Base-by-base conservation (phyloP, 2,888 invertebrate genomes). In the Aelia acuminata region DNA sequence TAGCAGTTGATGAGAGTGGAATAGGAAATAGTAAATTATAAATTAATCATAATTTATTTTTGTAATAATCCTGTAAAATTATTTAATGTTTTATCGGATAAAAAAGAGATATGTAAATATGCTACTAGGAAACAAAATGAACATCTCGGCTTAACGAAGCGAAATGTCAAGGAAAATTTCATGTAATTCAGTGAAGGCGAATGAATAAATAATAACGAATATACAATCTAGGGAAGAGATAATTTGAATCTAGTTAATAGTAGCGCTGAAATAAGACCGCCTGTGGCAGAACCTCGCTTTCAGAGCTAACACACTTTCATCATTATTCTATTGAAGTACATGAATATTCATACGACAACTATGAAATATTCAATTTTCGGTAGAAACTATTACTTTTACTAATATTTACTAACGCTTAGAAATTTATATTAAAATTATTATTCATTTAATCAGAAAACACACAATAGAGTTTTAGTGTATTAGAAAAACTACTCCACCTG, bases 181-280 rank as follows among this genome's bases (percentile, higher is more conserved):
- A 35, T 18, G 35, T 31, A 31, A 70, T 70, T 70, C 35, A 18
- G 31, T 70, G 35, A 26, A 4, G 13, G 10, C 3, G 57, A 57
- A 57, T 13, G 26, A 57, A 57, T 57, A 13, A 57, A 15, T 15
- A 22, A 10, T 50, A 10, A n/a, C 13, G n/a, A 13, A 31, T 63
- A 63, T 63, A 31, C 31, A 70, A 26, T 20, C 63, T 20, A 70
- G 31, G 63, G 18, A 3, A 7, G 7, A 10, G 63, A 70, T 70
- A 70, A 70, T 35, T 70, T 70, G 63, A 70, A 70, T 70, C 63
- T 70, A 70, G 63, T 70, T 70, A 35, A 70, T 70, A 70, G 31
- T 18, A 70, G 63, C 35, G 18, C 2, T 35, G 63, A 70, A 70
- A 70, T 70, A 70, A 70, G 63, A 70, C 31, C 35, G 31, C 63